Conservation (phyloP, 2,113 vertebrate genomes). For the Mugil cephalus region DNA sequence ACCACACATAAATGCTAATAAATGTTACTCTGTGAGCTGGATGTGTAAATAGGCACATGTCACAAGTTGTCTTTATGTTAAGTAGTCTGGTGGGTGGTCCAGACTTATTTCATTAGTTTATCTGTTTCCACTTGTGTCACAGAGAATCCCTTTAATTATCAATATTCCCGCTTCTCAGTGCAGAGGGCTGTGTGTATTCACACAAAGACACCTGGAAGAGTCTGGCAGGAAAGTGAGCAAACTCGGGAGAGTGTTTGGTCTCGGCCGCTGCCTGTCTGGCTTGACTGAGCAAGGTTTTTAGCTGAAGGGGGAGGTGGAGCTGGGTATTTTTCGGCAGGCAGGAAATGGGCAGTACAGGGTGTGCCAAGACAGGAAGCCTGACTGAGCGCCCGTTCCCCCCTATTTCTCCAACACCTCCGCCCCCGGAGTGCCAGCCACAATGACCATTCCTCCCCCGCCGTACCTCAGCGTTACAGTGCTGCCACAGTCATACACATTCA, state of each 20-base stretch:
- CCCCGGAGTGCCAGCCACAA: slow-evolving; percentile 37
- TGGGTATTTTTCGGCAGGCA: slow-evolving; percentile 70
- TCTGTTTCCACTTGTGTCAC: not conserved
- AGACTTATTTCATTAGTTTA: not conserved
- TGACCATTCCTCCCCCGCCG: slow-evolving; percentile 18
- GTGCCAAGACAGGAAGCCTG: slow-evolving; percentile 80
- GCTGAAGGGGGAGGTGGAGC: slow-evolving; percentile 25
- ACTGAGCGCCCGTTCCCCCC: slow-evolving; percentile 41
- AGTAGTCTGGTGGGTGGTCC: not conserved
- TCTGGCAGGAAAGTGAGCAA: slow-evolving; percentile 50
- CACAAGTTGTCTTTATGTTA: not conserved
- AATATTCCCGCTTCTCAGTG: not conserved
- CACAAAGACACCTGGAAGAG: slow-evolving; percentile 50
- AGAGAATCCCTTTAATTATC: not conserved
- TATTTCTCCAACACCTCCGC: slow-evolving; percentile 9
- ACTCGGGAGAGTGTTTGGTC: slow-evolving; percentile 23
- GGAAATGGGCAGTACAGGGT: slow-evolving; percentile 80
- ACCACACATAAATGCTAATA: too few relatives aligned
- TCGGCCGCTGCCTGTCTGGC: slow-evolving; percentile 65
- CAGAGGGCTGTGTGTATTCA: slow-evolving; percentile 1
- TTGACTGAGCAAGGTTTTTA: slow-evolving; percentile 55
- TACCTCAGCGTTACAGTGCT: slow-evolving; percentile 35
- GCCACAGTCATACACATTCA: slow-evolving; percentile 22
- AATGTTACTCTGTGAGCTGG: not conserved
- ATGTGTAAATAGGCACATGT: not conserved